Base-by-base conservation (phyloP, 2,888 invertebrate genomes). In the Achlya flavicornis region DNA sequence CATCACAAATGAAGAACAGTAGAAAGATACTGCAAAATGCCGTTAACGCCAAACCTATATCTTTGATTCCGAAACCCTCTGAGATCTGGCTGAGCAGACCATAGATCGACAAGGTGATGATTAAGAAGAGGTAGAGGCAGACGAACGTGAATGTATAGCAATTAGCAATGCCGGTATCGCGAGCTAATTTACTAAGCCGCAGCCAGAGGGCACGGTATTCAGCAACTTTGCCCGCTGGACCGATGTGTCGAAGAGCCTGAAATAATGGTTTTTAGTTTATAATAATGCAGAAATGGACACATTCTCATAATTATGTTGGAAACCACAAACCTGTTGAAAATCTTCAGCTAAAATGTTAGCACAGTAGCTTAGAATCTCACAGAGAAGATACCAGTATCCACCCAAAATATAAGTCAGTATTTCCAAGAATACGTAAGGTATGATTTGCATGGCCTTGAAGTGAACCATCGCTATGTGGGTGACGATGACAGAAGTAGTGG, bases 81-180 rank as follows among this genome's bases (percentile, higher is more conserved):
- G 96, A 96, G 32, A 96, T 94, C 84, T 96, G 96, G 12, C 96
- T 96, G 81, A 96, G 93, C 2, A 96, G 87, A 0, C 96, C 96
- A 74, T 96, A 96, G 74, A 96, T 95, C 0, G 96, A 96, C n/a
- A 96, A 84, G 0, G 96, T 96, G 62, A 96, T 96, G 65, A 96
- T 95, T 12, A 96, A 94, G 79, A 96, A 96, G 12, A 96, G 90
- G 80, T 96, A 96, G 4, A 96, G 89, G 77, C 94, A 95, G 64
- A 96, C 89, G 74, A 96, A 96, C 3, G 95, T 96, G 70, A 96
- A 94, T 0, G 95, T 95, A 75, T 96, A 96, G 76, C 96, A 96
- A 72, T 95, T 94, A 3, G 96, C 95, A 58, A 95, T 94, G 66
- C 96, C 96, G 0, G 96, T 95, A 74, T 95, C 95, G 32, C 96